Evolutionary conservation across 37 sponge, comb jelly and placozoan species (phyloP).

Genomic region (Halichondria panicea): DNA sequence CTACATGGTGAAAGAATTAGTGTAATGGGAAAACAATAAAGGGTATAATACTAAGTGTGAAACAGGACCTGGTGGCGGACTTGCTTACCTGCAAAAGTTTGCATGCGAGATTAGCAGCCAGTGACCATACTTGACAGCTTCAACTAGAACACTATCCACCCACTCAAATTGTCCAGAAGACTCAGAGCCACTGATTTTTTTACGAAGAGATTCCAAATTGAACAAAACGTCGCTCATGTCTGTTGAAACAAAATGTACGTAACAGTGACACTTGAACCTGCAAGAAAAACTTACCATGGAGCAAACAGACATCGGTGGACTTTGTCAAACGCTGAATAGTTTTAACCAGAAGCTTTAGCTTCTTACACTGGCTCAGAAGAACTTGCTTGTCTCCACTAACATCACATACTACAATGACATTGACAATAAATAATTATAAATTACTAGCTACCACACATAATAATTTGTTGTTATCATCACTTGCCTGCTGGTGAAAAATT

Average conservation of each 20-base stretch:
- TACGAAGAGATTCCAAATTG: too few species aligned
- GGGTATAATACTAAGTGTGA: not conserved
- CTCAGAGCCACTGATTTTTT: not conserved
- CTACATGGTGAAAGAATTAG: conserved; percentile 42
- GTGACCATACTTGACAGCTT: conserved; percentile 79
- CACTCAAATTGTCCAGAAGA: conserved; percentile 83
- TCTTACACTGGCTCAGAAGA: not conserved
- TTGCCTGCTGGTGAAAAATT: not conserved
- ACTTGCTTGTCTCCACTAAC: not conserved
- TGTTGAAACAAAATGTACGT: not conserved
- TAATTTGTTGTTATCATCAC: too few species aligned
- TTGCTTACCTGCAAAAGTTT: conserved; percentile 83
- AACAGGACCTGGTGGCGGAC: not conserved
- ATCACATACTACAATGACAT: not conserved
- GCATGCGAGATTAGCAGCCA: conserved; percentile 94
- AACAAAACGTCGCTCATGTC: too few species aligned
- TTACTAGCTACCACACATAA: too few species aligned
- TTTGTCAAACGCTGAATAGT: too few species aligned
- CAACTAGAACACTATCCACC: conserved; percentile 91
- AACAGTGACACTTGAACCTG: not conserved
- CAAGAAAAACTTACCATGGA: not conserved
- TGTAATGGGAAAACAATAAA: not conserved
- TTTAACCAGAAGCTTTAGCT: conserved; percentile 1
- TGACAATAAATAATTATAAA: not conserved
- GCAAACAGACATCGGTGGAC: too few species aligned